Evolutionary conservation across 2,113 vertebrate genomes (phyloP).

Genomic region (Beaufortia kweichowensis): DNA sequence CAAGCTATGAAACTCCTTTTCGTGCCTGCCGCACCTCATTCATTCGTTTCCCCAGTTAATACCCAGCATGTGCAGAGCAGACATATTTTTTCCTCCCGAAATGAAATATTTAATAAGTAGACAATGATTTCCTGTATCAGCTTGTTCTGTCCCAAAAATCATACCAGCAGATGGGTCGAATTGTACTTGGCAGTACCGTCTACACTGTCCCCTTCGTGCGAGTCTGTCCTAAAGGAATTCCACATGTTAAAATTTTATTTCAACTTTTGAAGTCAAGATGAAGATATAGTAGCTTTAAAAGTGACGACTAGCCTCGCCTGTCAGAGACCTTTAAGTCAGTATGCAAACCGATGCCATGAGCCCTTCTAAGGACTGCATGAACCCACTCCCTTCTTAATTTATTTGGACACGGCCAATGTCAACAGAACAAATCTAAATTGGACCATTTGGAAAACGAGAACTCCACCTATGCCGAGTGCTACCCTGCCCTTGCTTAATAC

Average conservation of each 20-base stretch:
- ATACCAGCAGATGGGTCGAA: constrained; percentile 45
- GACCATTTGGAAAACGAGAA: constrained; percentile 24
- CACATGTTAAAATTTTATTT: constrained; percentile 4
- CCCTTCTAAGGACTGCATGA: constrained; percentile 23
- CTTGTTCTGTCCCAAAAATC: constrained; percentile 3
- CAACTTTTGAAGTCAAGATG: constrained; percentile 6
- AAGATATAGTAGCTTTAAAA: constrained; percentile 20
- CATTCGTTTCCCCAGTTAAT: constrained; percentile 10
- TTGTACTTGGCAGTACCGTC: constrained; percentile 19
- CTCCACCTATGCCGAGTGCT: constrained; percentile 25
- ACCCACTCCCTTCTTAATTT: constrained; percentile 31
- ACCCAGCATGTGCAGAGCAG: constrained; percentile 25
- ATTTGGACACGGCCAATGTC: constrained; percentile 26
- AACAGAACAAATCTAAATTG: constrained; percentile 11
- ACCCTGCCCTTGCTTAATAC: constrained; percentile 1
- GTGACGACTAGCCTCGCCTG: constrained; percentile 26
- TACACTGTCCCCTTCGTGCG: constrained; percentile 34
- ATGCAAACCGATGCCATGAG: constrained; percentile 40
- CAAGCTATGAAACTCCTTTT: neutral
- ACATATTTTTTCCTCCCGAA: constrained; percentile 56
- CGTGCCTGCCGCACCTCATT: neutral
- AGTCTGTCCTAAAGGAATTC: constrained; percentile 33
- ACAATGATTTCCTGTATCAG: constrained; percentile 37
- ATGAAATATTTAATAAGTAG: constrained; percentile 50
- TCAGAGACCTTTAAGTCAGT: constrained; percentile 38